Percentiles rank a stretch among this genome's conserved stretches.
Conservation (phyloP, 1,140 invertebrate genomes). For the Chlorops oryzae region DNA sequence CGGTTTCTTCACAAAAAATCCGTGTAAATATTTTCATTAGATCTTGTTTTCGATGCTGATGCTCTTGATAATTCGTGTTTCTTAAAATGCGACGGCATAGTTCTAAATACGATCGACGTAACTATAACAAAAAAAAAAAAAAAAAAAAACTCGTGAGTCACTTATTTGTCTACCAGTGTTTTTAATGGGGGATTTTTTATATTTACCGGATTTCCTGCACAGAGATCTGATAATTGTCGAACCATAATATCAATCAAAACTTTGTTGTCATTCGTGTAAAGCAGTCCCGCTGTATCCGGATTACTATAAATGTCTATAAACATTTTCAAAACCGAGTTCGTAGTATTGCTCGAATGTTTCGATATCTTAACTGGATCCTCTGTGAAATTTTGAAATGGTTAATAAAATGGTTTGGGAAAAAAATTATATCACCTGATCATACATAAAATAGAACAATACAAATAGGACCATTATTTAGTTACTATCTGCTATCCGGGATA, state of each 20-base stretch:
- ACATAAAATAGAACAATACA: constrained; percentile 1
- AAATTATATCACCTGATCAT: too few relatives aligned
- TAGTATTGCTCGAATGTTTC: constrained; percentile 69
- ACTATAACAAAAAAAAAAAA: constrained; percentile 48
- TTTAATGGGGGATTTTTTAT: too few relatives aligned
- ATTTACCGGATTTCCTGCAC: constrained; percentile 76
- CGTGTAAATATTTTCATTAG: constrained; percentile 73
- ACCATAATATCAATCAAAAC: constrained; percentile 89
- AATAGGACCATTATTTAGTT: too few relatives aligned
- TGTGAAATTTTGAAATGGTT: constrained; percentile 46
- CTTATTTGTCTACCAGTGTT: too few relatives aligned
- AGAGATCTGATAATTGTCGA: constrained; percentile 78
- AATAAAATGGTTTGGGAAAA: too few relatives aligned
- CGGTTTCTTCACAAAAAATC: constrained; percentile 75
- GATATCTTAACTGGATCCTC: constrained; percentile 83
- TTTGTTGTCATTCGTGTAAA: constrained; percentile 90
- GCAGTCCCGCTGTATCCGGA: constrained; percentile 68
- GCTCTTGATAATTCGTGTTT: constrained; percentile 68
- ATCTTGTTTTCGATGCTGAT: constrained; percentile 68
- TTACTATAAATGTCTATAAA: constrained; percentile 77
- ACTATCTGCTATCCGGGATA: too few relatives aligned
- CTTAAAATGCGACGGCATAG: constrained; percentile 69
- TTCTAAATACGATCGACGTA: constrained; percentile 66
- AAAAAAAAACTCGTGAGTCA: not conserved
- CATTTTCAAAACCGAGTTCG: constrained; percentile 82